phyloP scores from a whole-genome alignment of 2,797 vertebrate genomes.

The Takifugu ocellatus region DNA sequence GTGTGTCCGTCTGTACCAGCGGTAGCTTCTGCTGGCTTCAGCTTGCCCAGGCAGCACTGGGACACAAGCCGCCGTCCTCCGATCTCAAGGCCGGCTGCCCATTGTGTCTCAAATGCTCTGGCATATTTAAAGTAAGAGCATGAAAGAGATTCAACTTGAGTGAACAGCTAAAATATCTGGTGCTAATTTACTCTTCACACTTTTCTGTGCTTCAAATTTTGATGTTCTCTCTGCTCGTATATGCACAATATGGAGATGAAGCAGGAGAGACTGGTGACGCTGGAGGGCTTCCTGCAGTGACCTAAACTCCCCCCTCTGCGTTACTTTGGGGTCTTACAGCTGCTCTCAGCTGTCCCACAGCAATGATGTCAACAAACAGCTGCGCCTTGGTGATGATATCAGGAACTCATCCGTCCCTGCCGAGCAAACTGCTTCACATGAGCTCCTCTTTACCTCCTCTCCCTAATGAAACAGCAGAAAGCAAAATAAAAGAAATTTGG shows the following conservation, averaged over 20 bases:
- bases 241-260: neutral
- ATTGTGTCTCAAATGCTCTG: conserved; percentile 4
- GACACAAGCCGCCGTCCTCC: neutral
- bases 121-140: neutral
- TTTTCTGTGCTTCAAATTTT: too few relatives aligned
- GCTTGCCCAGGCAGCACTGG: neutral
- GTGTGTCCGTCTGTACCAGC: conserved; percentile 55
- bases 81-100: conserved; percentile 9
- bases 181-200: too few relatives aligned
- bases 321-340: conserved; percentile 42
- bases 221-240: neutral
- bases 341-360: conserved; percentile 56
- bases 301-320: conserved; percentile 35
- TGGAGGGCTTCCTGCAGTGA: conserved; percentile 30
- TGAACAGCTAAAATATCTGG: too few relatives aligned
- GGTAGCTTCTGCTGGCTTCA: conserved; percentile 16
- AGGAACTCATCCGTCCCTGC: conserved; percentile 9
- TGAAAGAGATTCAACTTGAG: too few relatives aligned
- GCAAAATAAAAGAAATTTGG: too few relatives aligned
- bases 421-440: neutral
- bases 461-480: too few relatives aligned
- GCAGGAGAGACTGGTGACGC: conserved; percentile 9
- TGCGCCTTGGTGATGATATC: conserved; percentile 51
- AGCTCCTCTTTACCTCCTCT: conserved; percentile 7
- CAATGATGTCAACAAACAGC: conserved; percentile 69